These are phyloP conservation scores for Anoplolepis gracilipes DNA, from an alignment of 1,140 invertebrate species.

Conservation along the genomic window DNA sequence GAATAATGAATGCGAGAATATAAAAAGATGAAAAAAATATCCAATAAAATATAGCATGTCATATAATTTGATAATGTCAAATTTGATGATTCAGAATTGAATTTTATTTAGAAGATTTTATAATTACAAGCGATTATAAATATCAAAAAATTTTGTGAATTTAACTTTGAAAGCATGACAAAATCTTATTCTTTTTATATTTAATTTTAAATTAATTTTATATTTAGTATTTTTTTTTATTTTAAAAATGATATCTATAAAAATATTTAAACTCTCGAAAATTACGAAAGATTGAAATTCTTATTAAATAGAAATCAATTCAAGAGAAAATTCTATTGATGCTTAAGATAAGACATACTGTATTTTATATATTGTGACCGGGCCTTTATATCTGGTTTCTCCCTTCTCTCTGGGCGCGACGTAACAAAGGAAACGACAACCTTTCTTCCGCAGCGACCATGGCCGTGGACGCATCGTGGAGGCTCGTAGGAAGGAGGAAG, in stretches of 20 bases:
- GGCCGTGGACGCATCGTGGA: conserved; percentile 59
- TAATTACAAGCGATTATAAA: neutral
- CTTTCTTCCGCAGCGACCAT: conserved; percentile 65
- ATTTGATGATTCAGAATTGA: neutral
- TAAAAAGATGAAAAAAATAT: conserved; percentile 14
- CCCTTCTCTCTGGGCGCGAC: conserved; percentile 2
- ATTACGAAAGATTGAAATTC: neutral
- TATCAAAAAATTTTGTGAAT: neutral
- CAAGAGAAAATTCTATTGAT: neutral
- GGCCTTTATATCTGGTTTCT: neutral
- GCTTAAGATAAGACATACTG: neutral
- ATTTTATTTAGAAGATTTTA: neutral
- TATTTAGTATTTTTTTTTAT: neutral
- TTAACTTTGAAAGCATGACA: neutral
- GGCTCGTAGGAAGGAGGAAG: conserved; percentile 70
- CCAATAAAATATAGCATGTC: conserved; percentile 6
- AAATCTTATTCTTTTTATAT: neutral
- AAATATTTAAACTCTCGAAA: neutral
- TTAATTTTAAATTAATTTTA: neutral
- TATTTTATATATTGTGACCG: conserved; percentile 17
- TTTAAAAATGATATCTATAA: neutral
- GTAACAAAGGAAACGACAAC: conserved; percentile 58
- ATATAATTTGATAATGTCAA: no score
- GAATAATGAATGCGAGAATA: neutral
- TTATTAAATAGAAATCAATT: neutral